Conservation (phyloP, 2,888 invertebrate species). For the Rotaria macrura region DNA sequence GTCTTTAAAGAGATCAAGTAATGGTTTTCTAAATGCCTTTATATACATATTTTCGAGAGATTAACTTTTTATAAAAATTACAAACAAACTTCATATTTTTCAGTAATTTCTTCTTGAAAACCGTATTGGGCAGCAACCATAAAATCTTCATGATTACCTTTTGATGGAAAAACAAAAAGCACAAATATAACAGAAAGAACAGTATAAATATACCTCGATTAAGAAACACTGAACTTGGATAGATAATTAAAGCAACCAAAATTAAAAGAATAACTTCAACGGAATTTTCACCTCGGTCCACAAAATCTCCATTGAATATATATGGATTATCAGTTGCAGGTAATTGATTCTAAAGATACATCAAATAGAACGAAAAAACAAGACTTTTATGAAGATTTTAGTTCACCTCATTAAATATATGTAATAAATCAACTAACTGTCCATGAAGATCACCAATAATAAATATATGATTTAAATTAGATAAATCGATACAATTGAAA, state of each 20-base stretch:
- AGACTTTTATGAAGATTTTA: neutral
- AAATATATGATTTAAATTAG: conserved; percentile 76
- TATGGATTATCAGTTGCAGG: conserved; percentile 79
- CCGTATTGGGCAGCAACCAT: neutral
- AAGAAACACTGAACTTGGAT: conserved; percentile 72
- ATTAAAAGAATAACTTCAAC: conserved; percentile 71
- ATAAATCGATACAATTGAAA: conserved; percentile 71
- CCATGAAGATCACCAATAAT: conserved; percentile 86
- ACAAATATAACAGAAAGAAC: neutral
- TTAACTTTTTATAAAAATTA: neutral
- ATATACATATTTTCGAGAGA: neutral
- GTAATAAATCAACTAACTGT: conserved; percentile 77
- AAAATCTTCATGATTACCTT: conserved; percentile 7
- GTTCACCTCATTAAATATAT: conserved; percentile 57
- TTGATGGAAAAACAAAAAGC: too few relatives aligned
- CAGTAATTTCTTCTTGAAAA: neutral
- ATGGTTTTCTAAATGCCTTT: neutral
- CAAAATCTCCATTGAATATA: conserved; percentile 87
- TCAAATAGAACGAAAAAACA: conserved; percentile 3
- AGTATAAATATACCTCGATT: conserved; percentile 77
- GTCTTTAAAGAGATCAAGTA: neutral
- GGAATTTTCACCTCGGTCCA: conserved; percentile 77
- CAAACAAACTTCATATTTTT: neutral
- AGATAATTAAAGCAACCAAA: conserved; percentile 67
- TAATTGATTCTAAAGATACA: conserved; percentile 66